Evolutionary conservation across 2,888 invertebrate species (phyloP).

Genomic region (Hirtodrosophila histrioides): DNA sequence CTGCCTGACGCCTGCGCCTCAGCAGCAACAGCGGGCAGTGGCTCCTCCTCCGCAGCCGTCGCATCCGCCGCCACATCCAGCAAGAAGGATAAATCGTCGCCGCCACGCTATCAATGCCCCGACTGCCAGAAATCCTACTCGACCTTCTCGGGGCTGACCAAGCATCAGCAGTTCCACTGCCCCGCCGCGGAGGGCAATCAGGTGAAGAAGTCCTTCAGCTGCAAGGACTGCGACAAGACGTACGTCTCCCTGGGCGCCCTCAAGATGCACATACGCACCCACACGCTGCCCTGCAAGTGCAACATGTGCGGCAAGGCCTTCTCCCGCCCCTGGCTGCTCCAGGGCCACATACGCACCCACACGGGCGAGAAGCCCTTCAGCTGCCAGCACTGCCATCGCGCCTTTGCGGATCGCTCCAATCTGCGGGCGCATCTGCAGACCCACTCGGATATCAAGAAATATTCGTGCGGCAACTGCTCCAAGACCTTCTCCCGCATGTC

Average conservation of each 20-base stretch:
- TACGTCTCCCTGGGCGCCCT: conserved; percentile 97
- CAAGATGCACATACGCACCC: conserved; percentile 99
- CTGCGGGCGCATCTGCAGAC: conserved; percentile 98
- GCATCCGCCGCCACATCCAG: conserved; percentile 68
- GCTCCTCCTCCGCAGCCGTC: conserved; percentile 9
- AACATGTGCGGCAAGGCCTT: conserved; percentile 98
- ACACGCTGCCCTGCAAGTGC: conserved; percentile 98
- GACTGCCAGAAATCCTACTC: conserved; percentile 98
- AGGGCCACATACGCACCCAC: conserved; percentile 98
- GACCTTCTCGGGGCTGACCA: conserved; percentile 97
- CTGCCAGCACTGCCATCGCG: conserved; percentile 96
- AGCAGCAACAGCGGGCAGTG: neutral
- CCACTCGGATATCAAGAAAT: conserved; percentile 98
- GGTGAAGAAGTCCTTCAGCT: conserved; percentile 96
- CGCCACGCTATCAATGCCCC: conserved; percentile 94
- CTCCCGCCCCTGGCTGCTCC: conserved; percentile 97
- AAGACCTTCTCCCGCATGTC: conserved; percentile 99
- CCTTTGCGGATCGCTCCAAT: conserved; percentile 98
- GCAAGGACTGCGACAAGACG: conserved; percentile 98
- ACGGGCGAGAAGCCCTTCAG: conserved; percentile 99
- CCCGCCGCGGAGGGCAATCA: conserved; percentile 92
- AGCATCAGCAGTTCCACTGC: conserved; percentile 98
- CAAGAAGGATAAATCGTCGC: conserved; percentile 83
- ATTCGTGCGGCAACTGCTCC: conserved; percentile 95
- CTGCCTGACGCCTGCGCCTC: neutral